A percentile compares a stretch with the other conserved stretches of the same genome.
These are phyloP conservation scores for Butorides virescens DNA, from an alignment of 2,113 vertebrate genomes.

Conservation along the genomic window DNA sequence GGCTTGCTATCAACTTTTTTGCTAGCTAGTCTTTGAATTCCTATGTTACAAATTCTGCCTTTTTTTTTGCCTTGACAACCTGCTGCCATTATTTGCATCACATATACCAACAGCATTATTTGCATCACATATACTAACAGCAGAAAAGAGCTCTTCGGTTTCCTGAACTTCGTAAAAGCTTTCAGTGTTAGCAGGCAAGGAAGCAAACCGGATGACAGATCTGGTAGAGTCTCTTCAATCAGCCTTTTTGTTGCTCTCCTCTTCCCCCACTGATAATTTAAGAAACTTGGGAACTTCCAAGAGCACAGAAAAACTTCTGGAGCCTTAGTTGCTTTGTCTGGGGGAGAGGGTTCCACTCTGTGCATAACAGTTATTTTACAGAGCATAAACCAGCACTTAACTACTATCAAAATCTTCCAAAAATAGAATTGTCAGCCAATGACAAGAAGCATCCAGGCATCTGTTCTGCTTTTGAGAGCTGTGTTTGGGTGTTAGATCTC, in stretches of 20 bases:
- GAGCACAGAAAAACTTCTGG: background rate
- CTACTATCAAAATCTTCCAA: background rate
- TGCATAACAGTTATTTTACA: background rate
- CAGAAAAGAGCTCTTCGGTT: background rate
- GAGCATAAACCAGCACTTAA: background rate
- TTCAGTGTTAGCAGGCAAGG: background rate
- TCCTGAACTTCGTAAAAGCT: background rate
- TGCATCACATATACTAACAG: accelerated
- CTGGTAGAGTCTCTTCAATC: background rate
- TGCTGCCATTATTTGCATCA: background rate
- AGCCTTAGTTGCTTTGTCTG: background rate
- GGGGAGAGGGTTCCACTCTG: background rate
- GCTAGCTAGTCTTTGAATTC: background rate
- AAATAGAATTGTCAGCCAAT: background rate
- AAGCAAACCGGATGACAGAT: background rate
- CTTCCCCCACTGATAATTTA: background rate
- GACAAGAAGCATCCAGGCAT: background rate
- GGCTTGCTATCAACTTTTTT: background rate
- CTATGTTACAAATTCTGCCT: accelerated
- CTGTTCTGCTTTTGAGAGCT: background rate
- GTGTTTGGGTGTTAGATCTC: background rate
- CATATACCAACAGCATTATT: background rate
- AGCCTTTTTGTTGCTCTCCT: background rate
- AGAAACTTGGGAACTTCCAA: background rate
- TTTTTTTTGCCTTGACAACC: too few relatives aligned